Evolutionary conservation across 1,140 invertebrate genomes (phyloP).

Genomic region (Brachionus plicatilis): DNA sequence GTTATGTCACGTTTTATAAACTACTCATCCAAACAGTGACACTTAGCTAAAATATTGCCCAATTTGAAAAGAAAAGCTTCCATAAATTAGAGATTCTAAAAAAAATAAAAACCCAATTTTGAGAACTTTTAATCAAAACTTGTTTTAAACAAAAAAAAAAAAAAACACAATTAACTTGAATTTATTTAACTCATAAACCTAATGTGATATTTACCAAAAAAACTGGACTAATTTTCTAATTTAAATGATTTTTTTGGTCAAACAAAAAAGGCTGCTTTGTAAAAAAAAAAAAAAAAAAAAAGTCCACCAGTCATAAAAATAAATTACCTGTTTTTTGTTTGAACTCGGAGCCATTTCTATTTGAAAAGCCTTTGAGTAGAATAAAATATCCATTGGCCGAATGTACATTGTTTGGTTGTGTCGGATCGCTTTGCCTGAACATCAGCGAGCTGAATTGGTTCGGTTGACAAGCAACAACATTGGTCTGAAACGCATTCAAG

Average conservation of each 20-base stretch:
- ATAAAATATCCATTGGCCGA: constrained; percentile 12
- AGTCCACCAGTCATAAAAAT: background rate
- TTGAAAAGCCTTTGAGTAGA: constrained; percentile 15
- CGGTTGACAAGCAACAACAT: background rate
- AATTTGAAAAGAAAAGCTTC: background rate
- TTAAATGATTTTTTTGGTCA: background rate
- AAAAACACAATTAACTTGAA: background rate
- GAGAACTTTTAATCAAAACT: background rate
- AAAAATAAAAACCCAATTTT: background rate
- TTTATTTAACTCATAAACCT: background rate
- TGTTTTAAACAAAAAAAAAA: background rate
- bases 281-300: background rate
- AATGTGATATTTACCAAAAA: background rate
- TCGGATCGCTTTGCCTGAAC: background rate
- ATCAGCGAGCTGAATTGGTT: constrained; percentile 33
- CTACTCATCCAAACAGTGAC: background rate
- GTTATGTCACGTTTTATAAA: background rate
- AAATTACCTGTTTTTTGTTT: background rate
- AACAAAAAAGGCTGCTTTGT: background rate
- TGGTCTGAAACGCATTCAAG: constrained; percentile 12
- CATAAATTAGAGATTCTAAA: background rate
- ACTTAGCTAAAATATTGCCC: background rate
- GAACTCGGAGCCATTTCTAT: background rate
- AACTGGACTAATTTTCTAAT: background rate
- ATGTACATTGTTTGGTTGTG: constrained; percentile 6